A percentile compares a stretch with the other conserved stretches of the same genome.
These are phyloP conservation scores for Lordiphosa collinella DNA, from an alignment of 1,140 invertebrate genomes.

Conservation along the genomic window DNA sequence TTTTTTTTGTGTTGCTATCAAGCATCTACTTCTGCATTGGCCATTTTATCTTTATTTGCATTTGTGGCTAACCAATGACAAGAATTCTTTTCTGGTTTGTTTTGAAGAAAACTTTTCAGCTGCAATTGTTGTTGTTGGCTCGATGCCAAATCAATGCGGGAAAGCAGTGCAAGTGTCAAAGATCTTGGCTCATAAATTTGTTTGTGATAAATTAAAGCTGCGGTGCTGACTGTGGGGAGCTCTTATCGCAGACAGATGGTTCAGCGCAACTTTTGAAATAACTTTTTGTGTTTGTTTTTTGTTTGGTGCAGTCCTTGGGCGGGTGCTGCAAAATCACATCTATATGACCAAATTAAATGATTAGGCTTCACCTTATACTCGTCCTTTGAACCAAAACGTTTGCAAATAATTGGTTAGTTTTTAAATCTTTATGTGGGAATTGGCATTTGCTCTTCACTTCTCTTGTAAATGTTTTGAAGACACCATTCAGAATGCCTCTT, in stretches of 20 bases:
- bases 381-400: no score
- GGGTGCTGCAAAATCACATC: no score
- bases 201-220: constrained; percentile 47
- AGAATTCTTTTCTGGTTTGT: neutral
- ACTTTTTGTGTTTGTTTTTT: no score
- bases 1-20: constrained; percentile 14
- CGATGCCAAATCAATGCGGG: constrained; percentile 4
- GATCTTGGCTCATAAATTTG: constrained; percentile 16
- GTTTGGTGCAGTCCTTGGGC: no score
- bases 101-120: constrained; percentile 3
- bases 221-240: constrained; percentile 27
- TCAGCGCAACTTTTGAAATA: no score
- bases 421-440: no score
- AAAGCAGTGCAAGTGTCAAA: constrained; percentile 36
- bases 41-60: constrained; percentile 12
- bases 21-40: neutral
- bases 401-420: no score
- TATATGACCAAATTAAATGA: no score
- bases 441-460: no score
- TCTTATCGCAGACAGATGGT: constrained; percentile 22
- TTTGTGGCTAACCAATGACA: constrained; percentile 10
- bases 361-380: no score
- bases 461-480: no score
- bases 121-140: constrained; percentile 7
- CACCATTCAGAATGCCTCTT: no score